phyloP scores from a whole-genome alignment of 2,797 vertebrate species.

The Diplodus puntazzo region DNA sequence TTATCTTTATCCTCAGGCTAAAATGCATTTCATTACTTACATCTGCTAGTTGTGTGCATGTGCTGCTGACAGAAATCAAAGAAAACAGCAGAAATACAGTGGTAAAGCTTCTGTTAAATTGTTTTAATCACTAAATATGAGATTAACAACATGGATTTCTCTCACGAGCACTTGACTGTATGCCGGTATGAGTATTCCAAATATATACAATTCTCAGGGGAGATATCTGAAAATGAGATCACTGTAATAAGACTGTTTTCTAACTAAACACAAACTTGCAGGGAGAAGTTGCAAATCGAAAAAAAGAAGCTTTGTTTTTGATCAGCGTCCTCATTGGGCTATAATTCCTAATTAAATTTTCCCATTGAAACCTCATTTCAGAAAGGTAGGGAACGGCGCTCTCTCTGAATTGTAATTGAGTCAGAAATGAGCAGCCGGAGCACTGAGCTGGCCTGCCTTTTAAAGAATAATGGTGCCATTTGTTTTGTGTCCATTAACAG shows the following conservation, averaged over 20 bases:
- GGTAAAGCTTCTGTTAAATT: not conserved
- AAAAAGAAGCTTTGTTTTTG: constrained; percentile 69
- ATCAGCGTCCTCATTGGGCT: constrained; percentile 67
- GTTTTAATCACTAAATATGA: constrained; percentile 38
- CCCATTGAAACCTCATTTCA: constrained; percentile 85
- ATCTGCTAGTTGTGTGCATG: constrained; percentile 39
- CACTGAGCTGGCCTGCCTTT: constrained; percentile 80
- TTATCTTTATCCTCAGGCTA: constrained; percentile 64
- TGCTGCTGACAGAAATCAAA: constrained; percentile 40
- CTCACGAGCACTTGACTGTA: constrained; percentile 9
- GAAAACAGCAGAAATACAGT: constrained; percentile 30
- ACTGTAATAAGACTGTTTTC: constrained; percentile 21
- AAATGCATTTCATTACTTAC: constrained; percentile 64
- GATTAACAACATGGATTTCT: constrained; percentile 31
- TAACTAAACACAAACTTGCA: constrained; percentile 57
- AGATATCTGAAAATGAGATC: constrained; percentile 26
- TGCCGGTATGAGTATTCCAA: not conserved
- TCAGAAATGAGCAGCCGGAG: constrained; percentile 79
- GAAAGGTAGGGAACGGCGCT: constrained; percentile 79
- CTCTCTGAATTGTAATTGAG: constrained; percentile 83
- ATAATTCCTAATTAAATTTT: constrained; percentile 87
- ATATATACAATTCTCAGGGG: constrained; percentile 6
- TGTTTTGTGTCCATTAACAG: constrained; percentile 88
- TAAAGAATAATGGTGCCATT: constrained; percentile 85
- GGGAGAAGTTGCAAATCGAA: constrained; percentile 62